Conservation (phyloP, 2,888 invertebrate species). For the Biston betularia region DNA sequence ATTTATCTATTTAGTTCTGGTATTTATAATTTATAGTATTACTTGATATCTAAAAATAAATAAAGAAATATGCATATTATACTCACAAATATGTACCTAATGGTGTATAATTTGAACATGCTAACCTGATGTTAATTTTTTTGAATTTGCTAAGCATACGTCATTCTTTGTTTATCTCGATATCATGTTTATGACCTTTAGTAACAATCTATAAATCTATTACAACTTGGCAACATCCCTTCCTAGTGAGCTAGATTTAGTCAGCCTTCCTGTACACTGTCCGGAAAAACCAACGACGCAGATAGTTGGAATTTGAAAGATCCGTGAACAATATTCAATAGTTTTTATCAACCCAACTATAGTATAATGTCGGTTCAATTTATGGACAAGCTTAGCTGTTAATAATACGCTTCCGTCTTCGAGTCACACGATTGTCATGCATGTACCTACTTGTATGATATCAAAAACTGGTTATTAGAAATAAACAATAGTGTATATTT, state of each 20-base stretch:
- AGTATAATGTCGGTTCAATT: slow-evolving; percentile 6
- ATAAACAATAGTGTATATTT: slow-evolving; percentile 3
- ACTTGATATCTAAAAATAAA: neutral
- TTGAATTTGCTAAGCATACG: neutral
- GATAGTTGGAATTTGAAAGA: neutral
- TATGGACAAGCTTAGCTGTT: slow-evolving; percentile 5
- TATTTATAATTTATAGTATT: no score
- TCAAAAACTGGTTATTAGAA: slow-evolving; percentile 1
- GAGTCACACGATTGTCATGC: slow-evolving; percentile 27
- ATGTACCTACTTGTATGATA: slow-evolving; percentile 24
- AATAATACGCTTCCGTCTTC: slow-evolving; percentile 31
- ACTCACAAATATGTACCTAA: neutral
- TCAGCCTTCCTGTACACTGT: slow-evolving; percentile 25
- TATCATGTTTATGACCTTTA: slow-evolving; percentile 21
- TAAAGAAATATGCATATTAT: neutral
- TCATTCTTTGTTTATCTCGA: slow-evolving; percentile 9
- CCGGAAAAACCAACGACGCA: slow-evolving; percentile 4
- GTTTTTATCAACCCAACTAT: neutral
- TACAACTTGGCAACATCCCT: slow-evolving; percentile 12
- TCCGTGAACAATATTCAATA: neutral
- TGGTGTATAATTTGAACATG: neutral
- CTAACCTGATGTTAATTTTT: slow-evolving; percentile 7
- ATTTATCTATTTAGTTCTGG: no score
- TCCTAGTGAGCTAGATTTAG: slow-evolving; percentile 24
- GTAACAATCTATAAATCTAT: slow-evolving; percentile 9